A percentile compares a stretch with the other conserved stretches of the same genome.
Conservation (phyloP, 2,113 vertebrate genomes). For the Marcusenius ussheri region DNA sequence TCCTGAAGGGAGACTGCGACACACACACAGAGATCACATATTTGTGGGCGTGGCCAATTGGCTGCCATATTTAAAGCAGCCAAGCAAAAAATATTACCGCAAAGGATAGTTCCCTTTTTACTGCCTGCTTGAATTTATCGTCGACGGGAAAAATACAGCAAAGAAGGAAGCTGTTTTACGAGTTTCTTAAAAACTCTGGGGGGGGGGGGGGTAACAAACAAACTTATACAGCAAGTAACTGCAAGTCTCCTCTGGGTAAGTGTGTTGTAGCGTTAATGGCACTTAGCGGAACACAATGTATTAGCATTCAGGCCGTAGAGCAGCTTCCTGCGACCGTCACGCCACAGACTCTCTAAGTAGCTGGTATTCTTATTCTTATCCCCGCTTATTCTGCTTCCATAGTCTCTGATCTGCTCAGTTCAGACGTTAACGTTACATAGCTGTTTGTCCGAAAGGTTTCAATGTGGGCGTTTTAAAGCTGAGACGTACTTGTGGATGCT, state of each 20-base stretch:
- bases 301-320: not conserved
- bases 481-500: not conserved
- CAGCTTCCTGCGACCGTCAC: not conserved
- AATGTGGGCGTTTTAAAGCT: not conserved
- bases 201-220: not conserved
- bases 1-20: conserved; percentile 73
- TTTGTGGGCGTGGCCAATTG: not conserved
- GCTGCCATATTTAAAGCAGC: not conserved
- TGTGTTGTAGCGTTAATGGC: not conserved
- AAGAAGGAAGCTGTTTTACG: not conserved
- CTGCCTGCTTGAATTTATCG: not conserved
- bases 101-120: not conserved
- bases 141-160: not conserved
- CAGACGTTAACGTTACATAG: not conserved
- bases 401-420: not conserved
- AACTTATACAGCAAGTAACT: not conserved
- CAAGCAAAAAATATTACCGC: not conserved
- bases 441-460: not conserved
- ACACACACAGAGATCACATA: not conserved
- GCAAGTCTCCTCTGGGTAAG: not conserved
- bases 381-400: not conserved
- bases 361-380: not conserved
- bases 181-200: not conserved
- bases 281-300: not conserved
- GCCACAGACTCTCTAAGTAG: not conserved